Evolutionary conservation across 2,113 vertebrate species (phyloP).

Genomic region (Galemys pyrenaicus): DNA sequence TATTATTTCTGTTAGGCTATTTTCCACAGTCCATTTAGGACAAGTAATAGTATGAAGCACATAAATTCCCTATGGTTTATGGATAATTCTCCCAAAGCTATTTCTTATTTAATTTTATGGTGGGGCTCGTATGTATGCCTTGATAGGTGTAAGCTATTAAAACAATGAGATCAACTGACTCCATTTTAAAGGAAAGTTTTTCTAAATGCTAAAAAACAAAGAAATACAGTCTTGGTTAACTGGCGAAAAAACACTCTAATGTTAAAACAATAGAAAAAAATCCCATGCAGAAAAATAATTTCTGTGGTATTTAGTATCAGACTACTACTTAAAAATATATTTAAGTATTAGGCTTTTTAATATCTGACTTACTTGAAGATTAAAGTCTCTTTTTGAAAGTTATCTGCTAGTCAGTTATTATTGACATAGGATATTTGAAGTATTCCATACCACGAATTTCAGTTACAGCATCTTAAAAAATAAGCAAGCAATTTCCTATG

Average conservation of each 20-base stretch:
- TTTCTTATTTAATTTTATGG: constrained; percentile 67
- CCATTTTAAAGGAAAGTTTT: constrained; percentile 59
- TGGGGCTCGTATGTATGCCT: not conserved
- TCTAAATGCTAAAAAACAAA: constrained; percentile 16
- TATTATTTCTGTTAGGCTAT: not conserved
- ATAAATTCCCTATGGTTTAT: constrained; percentile 45
- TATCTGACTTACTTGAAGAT: not conserved
- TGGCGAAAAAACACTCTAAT: not conserved
- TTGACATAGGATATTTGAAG: not conserved
- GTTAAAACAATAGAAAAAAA: constrained; percentile 37
- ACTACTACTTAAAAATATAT: constrained; percentile 26
- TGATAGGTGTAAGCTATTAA: constrained; percentile 16
- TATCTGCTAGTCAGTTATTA: not conserved
- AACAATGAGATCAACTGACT: constrained; percentile 41
- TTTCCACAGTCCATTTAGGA: constrained; percentile 41
- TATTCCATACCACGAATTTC: not conserved
- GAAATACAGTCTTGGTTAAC: constrained; percentile 41
- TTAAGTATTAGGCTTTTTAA: constrained; percentile 12
- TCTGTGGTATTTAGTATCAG: not conserved
- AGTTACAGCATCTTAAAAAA: not conserved
- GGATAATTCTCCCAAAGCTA: constrained; percentile 59
- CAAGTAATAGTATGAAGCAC: constrained; percentile 55
- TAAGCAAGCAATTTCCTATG: not conserved
- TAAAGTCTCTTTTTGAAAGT: not conserved
- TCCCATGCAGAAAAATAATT: not conserved